Conservation (phyloP, 1,140 invertebrate species). For the Drosophila azteca region DNA sequence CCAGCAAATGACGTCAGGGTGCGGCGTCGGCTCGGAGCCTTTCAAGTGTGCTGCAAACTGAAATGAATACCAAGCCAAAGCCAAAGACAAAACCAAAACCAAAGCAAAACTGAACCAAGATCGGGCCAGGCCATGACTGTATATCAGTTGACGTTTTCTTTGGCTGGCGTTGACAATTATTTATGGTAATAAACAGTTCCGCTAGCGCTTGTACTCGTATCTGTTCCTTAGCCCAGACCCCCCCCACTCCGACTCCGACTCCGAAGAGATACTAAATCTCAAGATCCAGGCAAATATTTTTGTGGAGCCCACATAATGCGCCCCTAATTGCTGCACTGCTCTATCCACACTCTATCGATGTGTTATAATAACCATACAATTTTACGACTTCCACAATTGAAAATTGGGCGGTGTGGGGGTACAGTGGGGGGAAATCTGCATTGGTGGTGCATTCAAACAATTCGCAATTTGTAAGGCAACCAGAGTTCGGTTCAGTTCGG, state of each 20-base stretch:
- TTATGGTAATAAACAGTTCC: conserved; percentile 81
- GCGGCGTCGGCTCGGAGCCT: conserved; percentile 68
- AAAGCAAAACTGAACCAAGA: conserved; percentile 20
- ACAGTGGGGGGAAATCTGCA: background rate
- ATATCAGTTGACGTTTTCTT: conserved; percentile 73
- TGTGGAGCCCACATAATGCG: conserved; percentile 59
- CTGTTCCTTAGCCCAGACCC: background rate
- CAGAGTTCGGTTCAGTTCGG: conserved; percentile 48
- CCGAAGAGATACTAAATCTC: conserved; percentile 42
- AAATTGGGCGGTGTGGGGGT: conserved; percentile 17
- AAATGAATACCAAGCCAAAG: conserved; percentile 66
- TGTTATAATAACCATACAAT: conserved; percentile 66
- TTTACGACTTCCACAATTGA: conserved; percentile 45
- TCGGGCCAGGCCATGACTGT: conserved; percentile 66
- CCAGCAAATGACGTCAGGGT: conserved; percentile 75
- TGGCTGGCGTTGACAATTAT: conserved; percentile 76
- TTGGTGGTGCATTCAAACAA: conserved; percentile 10
- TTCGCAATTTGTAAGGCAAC: conserved; percentile 62
- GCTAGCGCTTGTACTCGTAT: conserved; percentile 48
- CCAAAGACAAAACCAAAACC: conserved; percentile 25
- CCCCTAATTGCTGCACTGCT: conserved; percentile 61
- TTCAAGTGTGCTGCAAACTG: conserved; percentile 77
- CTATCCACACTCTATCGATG: conserved; percentile 26
- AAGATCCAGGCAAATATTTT: conserved; percentile 15
- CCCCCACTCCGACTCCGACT: too few species aligned